Conservation (phyloP, 2,113 vertebrate species). For the Gadus macrocephalus region DNA sequence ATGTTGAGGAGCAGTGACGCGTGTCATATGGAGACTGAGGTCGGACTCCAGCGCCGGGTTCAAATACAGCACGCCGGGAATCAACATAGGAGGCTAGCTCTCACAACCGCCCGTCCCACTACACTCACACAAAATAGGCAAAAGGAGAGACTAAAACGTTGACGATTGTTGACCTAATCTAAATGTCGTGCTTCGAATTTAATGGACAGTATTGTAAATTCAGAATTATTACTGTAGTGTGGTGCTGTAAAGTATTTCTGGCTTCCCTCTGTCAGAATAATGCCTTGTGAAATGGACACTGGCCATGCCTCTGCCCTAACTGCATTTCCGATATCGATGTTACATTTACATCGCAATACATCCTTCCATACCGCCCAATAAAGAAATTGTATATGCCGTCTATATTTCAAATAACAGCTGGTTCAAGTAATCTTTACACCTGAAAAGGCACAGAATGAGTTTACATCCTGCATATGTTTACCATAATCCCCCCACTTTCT, state of each 20-base stretch:
- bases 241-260: conserved; percentile 36
- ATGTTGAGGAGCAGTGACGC: conserved; percentile 60
- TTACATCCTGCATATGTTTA: conserved; percentile 67
- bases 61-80: conserved; percentile 20
- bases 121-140: conserved; percentile 18
- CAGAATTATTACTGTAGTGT: background rate
- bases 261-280: conserved; percentile 34
- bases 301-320: conserved; percentile 28
- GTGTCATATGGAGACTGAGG: conserved; percentile 52
- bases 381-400: background rate
- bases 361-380: conserved; percentile 30
- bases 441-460: conserved; percentile 61
- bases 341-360: conserved; percentile 46
- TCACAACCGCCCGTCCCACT: conserved; percentile 7
- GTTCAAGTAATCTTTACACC: conserved; percentile 45
- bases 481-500: conserved; percentile 45
- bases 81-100: conserved; percentile 14
- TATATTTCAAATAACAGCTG: conserved; percentile 29
- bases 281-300: conserved; percentile 34
- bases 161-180: conserved; percentile 19
- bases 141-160: conserved; percentile 18
- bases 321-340: conserved; percentile 33
- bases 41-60: conserved; percentile 41
- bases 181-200: conserved; percentile 8
- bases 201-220: conserved; percentile 32